Percentiles rank a stretch among this genome's conserved stretches.
These are phyloP conservation scores for Archaeoteleia sp. DNA, from an alignment of 2,888 invertebrate species.

Conservation along the genomic window DNA sequence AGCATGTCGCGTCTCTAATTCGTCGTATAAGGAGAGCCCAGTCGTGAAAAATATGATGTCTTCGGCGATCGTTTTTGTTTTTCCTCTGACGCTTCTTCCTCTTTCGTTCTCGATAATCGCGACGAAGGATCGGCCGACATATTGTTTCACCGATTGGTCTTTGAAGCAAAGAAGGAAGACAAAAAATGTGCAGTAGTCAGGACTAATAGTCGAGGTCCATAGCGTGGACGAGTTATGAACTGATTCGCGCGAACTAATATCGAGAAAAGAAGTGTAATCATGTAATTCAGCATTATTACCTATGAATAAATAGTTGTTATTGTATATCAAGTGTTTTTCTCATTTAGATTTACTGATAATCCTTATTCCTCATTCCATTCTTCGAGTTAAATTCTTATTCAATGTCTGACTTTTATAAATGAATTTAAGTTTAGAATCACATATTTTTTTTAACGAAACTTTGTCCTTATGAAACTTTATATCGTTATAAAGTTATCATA, in stretches of 20 bases:
- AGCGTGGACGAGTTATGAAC: constrained; percentile 52
- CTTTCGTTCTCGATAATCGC: constrained; percentile 38
- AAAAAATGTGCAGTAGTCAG: constrained; percentile 53
- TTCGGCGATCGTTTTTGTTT: constrained; percentile 26
- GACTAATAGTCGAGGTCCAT: constrained; percentile 53
- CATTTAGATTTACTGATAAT: neutral
- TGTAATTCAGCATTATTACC: constrained; percentile 75
- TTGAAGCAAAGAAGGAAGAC: constrained; percentile 33
- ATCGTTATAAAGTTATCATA: too few species aligned
- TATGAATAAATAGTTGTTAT: constrained; percentile 76
- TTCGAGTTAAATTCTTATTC: too few species aligned
- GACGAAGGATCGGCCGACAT: constrained; percentile 33
- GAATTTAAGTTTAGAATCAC: too few species aligned
- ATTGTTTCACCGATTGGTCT: constrained; percentile 32
- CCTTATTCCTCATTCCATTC: neutral
- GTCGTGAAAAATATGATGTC: constrained; percentile 30
- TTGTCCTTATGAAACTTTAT: too few species aligned
- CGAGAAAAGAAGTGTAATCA: constrained; percentile 74
- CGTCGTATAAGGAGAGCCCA: constrained; percentile 22
- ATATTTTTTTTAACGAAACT: too few species aligned
- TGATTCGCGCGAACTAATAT: constrained; percentile 65
- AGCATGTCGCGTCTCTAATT: constrained; percentile 48
- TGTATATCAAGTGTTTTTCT: constrained; percentile 61
- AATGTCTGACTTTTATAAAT: too few species aligned
- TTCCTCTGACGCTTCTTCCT: constrained; percentile 33